phyloP scores from a whole-genome alignment of 2,797 vertebrate genomes.

The Kryptolebias ocellatus region DNA sequence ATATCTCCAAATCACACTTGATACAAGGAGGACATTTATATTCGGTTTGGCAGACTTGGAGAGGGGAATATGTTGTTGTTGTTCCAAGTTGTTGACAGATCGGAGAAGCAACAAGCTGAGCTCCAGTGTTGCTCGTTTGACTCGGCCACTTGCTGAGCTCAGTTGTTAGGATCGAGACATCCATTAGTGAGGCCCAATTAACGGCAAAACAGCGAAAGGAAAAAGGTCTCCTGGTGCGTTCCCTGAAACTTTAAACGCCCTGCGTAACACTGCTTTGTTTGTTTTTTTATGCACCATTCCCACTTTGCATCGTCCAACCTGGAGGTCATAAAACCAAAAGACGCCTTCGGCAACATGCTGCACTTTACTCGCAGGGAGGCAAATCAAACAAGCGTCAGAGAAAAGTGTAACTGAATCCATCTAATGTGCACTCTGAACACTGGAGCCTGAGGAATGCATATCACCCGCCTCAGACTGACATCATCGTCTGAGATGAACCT shows the following conservation, averaged over 20 bases:
- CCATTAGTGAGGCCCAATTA: constrained; percentile 60
- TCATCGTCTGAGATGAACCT: no score
- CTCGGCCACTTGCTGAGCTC: constrained; percentile 13
- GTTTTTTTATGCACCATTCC: constrained; percentile 45
- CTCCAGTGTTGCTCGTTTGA: constrained; percentile 8
- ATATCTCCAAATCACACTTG: constrained; percentile 37
- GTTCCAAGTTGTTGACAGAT: neutral
- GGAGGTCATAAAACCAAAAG: constrained; percentile 26
- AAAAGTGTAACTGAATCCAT: constrained; percentile 30
- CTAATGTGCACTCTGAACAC: constrained; percentile 5
- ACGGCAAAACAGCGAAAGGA: constrained; percentile 43
- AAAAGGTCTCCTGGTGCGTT: constrained; percentile 44
- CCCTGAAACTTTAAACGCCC: constrained; percentile 54
- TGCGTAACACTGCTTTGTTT: constrained; percentile 47
- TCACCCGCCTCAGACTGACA: no score
- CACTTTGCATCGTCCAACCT: constrained; percentile 20
- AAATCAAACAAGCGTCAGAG: constrained; percentile 10
- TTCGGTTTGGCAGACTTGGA: constrained; percentile 5
- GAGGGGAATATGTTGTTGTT: constrained; percentile 6
- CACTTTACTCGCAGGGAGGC: constrained; percentile 8
- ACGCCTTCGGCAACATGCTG: constrained; percentile 16
- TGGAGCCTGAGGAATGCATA: neutral
- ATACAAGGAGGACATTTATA: constrained; percentile 25
- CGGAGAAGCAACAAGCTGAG: neutral
- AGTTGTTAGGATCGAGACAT: constrained; percentile 49